Evolutionary conservation across 2,113 vertebrate species (phyloP).

Genomic region (Potamarius usumacintae): DNA sequence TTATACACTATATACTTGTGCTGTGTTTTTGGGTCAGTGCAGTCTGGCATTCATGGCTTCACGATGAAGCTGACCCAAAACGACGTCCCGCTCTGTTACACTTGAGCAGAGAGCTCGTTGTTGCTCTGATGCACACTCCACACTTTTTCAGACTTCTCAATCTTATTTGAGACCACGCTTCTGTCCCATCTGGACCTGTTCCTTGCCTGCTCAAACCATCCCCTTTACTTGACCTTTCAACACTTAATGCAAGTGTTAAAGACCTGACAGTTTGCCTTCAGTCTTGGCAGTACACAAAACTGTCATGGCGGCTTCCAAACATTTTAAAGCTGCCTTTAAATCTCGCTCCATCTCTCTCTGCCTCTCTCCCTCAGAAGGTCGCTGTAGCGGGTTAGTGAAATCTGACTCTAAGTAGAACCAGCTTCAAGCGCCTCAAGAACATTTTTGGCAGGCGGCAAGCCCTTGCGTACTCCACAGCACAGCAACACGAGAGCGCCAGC

Average conservation of each 20-base stretch:
- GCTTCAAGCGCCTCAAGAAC: constrained; percentile 43
- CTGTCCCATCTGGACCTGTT: not conserved
- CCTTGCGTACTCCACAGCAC: constrained; percentile 21
- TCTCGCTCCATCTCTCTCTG: constrained; percentile 4
- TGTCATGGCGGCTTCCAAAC: constrained; percentile 30
- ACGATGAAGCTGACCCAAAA: constrained; percentile 27
- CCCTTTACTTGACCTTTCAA: constrained; percentile 17
- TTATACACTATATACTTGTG: not conserved
- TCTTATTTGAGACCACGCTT: not conserved
- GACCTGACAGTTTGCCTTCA: constrained; percentile 33
- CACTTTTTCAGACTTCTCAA: constrained; percentile 9
- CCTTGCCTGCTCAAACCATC: not conserved
- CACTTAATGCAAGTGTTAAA: constrained; percentile 40
- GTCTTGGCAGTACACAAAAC: constrained; percentile 21
- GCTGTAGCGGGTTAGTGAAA: constrained; percentile 46
- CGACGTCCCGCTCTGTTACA: constrained; percentile 23
- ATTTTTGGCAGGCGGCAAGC: constrained; percentile 51
- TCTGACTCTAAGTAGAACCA: constrained; percentile 56
- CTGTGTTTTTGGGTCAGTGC: constrained; percentile 28
- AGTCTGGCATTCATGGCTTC: constrained; percentile 40
- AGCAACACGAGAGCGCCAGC: constrained; percentile 44
- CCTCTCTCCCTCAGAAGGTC: constrained; percentile 34
- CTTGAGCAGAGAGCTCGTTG: constrained; percentile 29
- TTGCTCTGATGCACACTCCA: constrained; percentile 7
- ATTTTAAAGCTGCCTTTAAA: constrained; percentile 26